Base-by-base conservation (phyloP, 2,797 vertebrate genomes). In the Thaleichthys pacificus region DNA sequence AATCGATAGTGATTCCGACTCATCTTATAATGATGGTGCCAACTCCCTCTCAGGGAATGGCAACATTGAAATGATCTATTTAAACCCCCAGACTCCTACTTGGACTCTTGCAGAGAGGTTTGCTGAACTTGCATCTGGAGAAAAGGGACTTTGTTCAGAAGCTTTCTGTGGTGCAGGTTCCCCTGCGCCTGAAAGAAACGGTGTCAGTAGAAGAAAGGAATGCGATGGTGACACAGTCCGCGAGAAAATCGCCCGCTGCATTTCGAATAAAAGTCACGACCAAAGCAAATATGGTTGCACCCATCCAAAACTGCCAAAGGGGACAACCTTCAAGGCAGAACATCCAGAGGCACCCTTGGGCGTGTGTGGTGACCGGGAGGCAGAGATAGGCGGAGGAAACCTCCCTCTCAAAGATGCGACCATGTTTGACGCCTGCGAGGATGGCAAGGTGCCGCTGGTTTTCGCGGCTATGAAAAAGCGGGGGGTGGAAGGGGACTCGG, bases 401-500 rank as follows among this genome's bases (percentile, higher is more conserved):
- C 17, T 42, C 9, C 58, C 68, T 15, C 65, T 62, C 4, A 82
- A 77, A 56, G 79, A 82, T 12, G n/a, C 21, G n/a, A 21, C n/a
- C n/a, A 64, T 70, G 63, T 62, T 57, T 0, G 71, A 70, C 17
- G 68, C 58, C 35, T 51, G 47, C 9, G 68, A 78, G 4, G 79
- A 84, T 0, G 64, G 77, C 8, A 86, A 87, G 66, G 77, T 83
- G 60, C 73, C 84, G 26, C 71, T 68, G 28, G 71, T 89, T 66
- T 76, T 93, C 9, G 73, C 80, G 0, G 82, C 87, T 0, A 92
- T 91, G 89, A 93, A 92, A 74, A 93, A 88, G 42, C 84, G 89
- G 0, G 65, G 74, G 5, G 77, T 60, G 4, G 79, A 84, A 42
- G 70, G 77, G 0, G 90, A 91, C 69, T 61, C 78, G 0, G 88